Conservation (phyloP, 2,888 invertebrate genomes). For the Elmis aenea region DNA sequence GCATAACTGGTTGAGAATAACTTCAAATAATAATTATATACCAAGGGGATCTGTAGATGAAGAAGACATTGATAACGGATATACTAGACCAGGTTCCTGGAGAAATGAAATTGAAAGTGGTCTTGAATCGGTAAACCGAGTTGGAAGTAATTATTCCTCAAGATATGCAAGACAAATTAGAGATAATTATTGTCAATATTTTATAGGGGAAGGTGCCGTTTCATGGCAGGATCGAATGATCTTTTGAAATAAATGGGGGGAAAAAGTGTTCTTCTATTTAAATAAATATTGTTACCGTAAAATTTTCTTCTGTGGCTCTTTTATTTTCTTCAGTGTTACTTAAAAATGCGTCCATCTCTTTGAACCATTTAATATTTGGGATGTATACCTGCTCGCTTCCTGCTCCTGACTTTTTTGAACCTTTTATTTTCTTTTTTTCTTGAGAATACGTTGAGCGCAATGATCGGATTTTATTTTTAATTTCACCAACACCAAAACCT, state of each 20-base stretch:
- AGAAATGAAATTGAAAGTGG: constrained; percentile 19
- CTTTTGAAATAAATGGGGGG: too few relatives aligned
- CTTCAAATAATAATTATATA: constrained; percentile 8
- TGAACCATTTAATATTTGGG: constrained; percentile 4
- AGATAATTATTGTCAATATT: too few relatives aligned
- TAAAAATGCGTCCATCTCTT: constrained; percentile 2
- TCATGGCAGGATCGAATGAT: constrained; percentile 17
- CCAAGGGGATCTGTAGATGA: constrained; percentile 17
- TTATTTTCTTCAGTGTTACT: neutral
- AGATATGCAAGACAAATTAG: constrained; percentile 18
- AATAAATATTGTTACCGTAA: too few relatives aligned
- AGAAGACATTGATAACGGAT: constrained; percentile 12
- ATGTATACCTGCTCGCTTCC: neutral
- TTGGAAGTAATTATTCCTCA: constrained; percentile 9
- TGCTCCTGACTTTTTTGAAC: neutral
- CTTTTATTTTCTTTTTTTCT: constrained; percentile 7
- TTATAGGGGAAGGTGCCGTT: constrained; percentile 19
- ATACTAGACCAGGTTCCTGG: constrained; percentile 4
- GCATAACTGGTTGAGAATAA: constrained; percentile 13
- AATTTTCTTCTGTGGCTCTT: neutral
- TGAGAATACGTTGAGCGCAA: constrained; percentile 6
- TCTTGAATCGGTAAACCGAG: neutral
- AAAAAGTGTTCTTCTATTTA: too few relatives aligned
- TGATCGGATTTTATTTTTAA: constrained; percentile 5
- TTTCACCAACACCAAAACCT: constrained; percentile 2